Base-by-base conservation (phyloP, 1,140 invertebrate species). In the Drosophila neocordata region DNA sequence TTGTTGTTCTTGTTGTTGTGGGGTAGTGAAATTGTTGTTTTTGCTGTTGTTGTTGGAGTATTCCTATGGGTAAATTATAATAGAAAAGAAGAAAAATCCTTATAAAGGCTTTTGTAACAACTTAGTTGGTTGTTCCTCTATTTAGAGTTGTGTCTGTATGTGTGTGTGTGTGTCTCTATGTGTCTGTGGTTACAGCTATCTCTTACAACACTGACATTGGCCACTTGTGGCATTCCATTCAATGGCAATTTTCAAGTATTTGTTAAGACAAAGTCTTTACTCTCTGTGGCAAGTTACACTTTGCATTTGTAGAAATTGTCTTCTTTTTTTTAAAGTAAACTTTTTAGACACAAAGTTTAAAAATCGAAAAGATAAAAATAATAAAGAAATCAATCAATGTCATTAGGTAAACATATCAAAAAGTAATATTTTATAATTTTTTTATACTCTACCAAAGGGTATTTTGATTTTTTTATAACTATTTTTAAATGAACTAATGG, bases 181-280 rank as follows among this genome's bases (percentile, higher is more conserved):
- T n/a, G 34, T 38, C 56, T 58, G 15, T 27, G 53, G 22, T 34
- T 69, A 18, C 69, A 60, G 24, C 55, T 41, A 60, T 31, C 53
- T 35, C 65, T 15, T 37, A 65, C 35, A 31, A 63, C 12, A 63
- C 12, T 58, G 69, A 24, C 59, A 51, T 51, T 66, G 71, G 77
- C 72, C 79, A 82, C 79, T 82, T 82, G 79, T 82, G 79, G 79
- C 51, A 70, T 78, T 62, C 53, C 62, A 59, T 34, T 15, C 38
- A 75, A 65, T 53, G 72, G 58, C 38, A 9, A 13, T 15, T 58
- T 55, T 22, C 15, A 18, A 31, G 65, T 63, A 53, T 75, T 75
- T 75, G 58, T 41, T 75, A 34, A 20, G 52, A 58, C 52, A 68
- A 74, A 65, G 51, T 66, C 71, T 22, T 34, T 4, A 34, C 35